A percentile compares a stretch with the other conserved stretches of the same genome.
Conservation (phyloP, 2,888 invertebrate genomes). For the Drosophila paucipuncta region DNA sequence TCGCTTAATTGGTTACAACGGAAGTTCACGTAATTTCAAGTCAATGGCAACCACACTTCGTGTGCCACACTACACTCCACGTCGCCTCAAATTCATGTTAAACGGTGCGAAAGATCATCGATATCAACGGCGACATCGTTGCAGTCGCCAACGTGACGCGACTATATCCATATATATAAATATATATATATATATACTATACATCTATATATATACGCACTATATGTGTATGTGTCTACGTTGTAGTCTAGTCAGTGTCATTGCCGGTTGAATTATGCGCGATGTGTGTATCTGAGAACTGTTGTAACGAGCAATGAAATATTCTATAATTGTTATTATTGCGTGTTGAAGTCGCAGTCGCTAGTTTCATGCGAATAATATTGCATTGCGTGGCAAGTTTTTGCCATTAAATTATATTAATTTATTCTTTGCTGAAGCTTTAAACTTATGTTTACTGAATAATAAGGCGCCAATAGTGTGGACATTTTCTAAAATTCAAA, state of each 20-base stretch:
- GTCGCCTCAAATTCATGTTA: slow-evolving; percentile 52
- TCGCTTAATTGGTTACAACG: slow-evolving; percentile 71
- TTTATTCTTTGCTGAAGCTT: not conserved
- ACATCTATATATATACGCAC: not conserved
- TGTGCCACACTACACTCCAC: slow-evolving; percentile 14
- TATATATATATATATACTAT: not conserved
- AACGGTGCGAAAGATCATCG: slow-evolving; percentile 71
- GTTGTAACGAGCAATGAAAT: slow-evolving; percentile 12
- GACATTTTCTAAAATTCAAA: not conserved
- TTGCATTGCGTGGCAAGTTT: not conserved
- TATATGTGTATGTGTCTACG: slow-evolving; percentile 1
- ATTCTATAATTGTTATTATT: not conserved
- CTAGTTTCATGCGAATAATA: not conserved
- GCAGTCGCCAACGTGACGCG: slow-evolving; percentile 24
- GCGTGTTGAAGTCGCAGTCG: not conserved
- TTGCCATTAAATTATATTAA: not conserved
- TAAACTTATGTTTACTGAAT: not conserved
- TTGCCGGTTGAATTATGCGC: slow-evolving; percentile 32
- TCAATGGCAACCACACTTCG: slow-evolving; percentile 18
- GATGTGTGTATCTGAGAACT: slow-evolving; percentile 16
- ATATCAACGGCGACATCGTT: slow-evolving; percentile 39
- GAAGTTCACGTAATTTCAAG: slow-evolving; percentile 72
- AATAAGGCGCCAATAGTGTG: not conserved
- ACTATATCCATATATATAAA: slow-evolving; percentile 3
- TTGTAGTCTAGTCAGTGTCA: slow-evolving; percentile 34